Percentiles rank a stretch among this genome's conserved stretches.
Evolutionary conservation across 2,888 invertebrate genomes (phyloP).

Genomic region (Rotaria macrura): DNA sequence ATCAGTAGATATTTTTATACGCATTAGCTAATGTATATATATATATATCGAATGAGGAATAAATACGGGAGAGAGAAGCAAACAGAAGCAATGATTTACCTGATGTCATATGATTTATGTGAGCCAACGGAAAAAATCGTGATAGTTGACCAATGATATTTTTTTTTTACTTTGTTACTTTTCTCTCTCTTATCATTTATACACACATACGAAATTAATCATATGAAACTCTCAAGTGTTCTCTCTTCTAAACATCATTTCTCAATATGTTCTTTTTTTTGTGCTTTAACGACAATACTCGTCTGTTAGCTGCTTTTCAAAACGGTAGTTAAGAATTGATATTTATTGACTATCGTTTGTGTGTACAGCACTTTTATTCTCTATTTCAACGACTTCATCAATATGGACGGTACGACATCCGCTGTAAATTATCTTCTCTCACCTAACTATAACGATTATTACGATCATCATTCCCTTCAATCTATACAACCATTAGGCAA

Average conservation of each 20-base stretch:
- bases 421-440: conserved; percentile 6
- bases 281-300: background rate
- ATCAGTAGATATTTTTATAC: background rate
- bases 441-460: background rate
- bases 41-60: background rate
- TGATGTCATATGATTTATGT: background rate
- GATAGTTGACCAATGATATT: background rate
- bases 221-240: background rate
- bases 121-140: background rate
- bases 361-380: background rate
- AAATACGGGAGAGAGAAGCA: background rate
- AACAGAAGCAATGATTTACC: background rate
- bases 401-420: conserved; percentile 1
- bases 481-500: background rate
- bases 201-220: conserved; percentile 1
- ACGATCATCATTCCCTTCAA: background rate
- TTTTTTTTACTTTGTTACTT: background rate
- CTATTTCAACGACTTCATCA: background rate
- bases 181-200: background rate
- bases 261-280: conserved; percentile 3
- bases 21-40: background rate
- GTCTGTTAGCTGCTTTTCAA: background rate
- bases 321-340: background rate
- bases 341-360: background rate
- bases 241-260: background rate